Evolutionary conservation across 2,113 vertebrate species (phyloP), one percentile per base, ranked within the genome.

Genomic region (Melozone crissalis): DNA sequence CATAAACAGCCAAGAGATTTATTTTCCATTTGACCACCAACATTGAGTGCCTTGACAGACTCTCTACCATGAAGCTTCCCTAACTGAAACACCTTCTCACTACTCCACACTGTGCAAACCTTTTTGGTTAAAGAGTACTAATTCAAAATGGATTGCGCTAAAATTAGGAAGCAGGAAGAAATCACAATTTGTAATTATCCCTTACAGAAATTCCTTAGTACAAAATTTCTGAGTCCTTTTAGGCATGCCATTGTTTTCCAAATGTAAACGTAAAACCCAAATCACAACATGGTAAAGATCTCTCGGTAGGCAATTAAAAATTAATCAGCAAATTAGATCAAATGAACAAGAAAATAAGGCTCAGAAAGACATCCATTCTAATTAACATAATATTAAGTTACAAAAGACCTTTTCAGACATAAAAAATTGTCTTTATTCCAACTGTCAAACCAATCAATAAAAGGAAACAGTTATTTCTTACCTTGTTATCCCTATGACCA

Each of bases 261-360:
- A 90, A 93, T 28, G 49, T 75, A 95, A 94, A 93, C 37, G 9
- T 92, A 95, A 91, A 95, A 90, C 72, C 95, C 71, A 95, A 95
- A 94, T 93, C 90, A 92, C 80, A 93, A 84, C 49, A 93, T 57
- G 62, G 83, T 90, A 96, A 93, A 94, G 90, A 94, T 84, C 43
- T 92, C 92, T 93, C 83, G 61, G 87, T 68, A 86, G 94, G 82
- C 85, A 96, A 95, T 96, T 94, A 96, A 96, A 96, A 96, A 95
- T 95, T 95, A 93, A 92, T 93, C 88, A 94, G 49, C 68, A 93
- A 94, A 95, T 95, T 95, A 95, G 76, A 95, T 92, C 76, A 95
- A 94, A 95, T 89, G 75, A 96, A 94, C 4, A 3, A 89, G 92
- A 97, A 97, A 94, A 96, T 90, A 96, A 96, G 69, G 80, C 84